Evolutionary conservation across 2,797 vertebrate species (phyloP), one percentile per base, ranked within the genome.

Genomic region (Peromyscus melanophrys): DNA sequence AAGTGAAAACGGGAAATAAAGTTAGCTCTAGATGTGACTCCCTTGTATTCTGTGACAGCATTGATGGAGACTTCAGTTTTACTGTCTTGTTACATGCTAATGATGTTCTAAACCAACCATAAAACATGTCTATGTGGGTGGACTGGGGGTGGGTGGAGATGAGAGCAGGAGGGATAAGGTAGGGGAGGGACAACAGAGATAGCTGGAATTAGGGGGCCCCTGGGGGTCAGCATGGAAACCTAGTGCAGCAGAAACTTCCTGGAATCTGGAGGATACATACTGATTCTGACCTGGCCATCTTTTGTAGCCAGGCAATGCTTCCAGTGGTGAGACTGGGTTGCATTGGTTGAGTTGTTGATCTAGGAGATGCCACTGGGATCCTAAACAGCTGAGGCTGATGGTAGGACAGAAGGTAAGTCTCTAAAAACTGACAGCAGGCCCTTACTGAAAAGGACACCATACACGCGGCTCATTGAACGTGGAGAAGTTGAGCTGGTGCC

Each of bases 61-160:
- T 0, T 61, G 40, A 46, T 52, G 4, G 27, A 23, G 14, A 87
- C 27, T 49, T 67, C 23, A 31, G 94, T 89, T 67, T 94, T 31
- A 59, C 7, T 82, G 11, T 75, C 92, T 86, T 10, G 10, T 92
- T 55, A 97, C 94, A 97, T 71, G 83, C 84, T 92, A 95, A 81
- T 63, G 16, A 78, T 89, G 52, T 65, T 86, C 49, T 76, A 76
- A 76, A 49, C 37, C n/a, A 90, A 63, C 75, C 8, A 59, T 55
- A 77, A 95, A 94, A 86, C 37, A 40, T 1, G 40, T 7, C 57
- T 29, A 16, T 83, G 25, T 2, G 4, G 8, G 57, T 83, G 4
- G 13, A 83, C 57, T 29, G 37, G 59, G 4, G 7, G 6, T 6
- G 5, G 37, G 25, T 76, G 25, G 40, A 16, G 37, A 2, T 0